Evolutionary conservation across 2,888 invertebrate species (phyloP).

Genomic region (Polydrusus pterygomalis): DNA sequence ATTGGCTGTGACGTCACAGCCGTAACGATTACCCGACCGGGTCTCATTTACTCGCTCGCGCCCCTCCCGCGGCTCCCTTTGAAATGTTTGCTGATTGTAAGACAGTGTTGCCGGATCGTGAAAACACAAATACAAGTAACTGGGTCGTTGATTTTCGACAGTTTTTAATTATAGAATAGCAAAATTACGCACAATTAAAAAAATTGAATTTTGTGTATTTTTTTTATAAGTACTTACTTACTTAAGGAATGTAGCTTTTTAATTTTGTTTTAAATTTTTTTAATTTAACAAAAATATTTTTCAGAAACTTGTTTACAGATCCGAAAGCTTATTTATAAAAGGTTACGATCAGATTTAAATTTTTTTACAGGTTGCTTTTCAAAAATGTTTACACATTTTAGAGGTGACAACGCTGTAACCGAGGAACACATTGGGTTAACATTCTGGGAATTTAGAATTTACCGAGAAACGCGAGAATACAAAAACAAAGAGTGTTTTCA

Average conservation of each 20-base stretch:
- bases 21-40: constrained; percentile 69
- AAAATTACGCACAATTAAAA: background rate
- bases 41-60: constrained; percentile 40
- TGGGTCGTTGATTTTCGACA: background rate
- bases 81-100: constrained; percentile 34
- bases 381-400: background rate
- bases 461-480: constrained; percentile 17
- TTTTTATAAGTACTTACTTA: too few species aligned
- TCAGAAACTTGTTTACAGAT: too few species aligned
- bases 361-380: too few species aligned
- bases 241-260: background rate
- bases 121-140: background rate
- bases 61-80: constrained; percentile 14
- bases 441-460: constrained; percentile 31
- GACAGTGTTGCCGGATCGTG: constrained; percentile 12
- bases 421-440: constrained; percentile 29
- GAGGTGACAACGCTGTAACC: constrained; percentile 12
- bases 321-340: too few species aligned
- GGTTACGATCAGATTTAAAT: too few species aligned
- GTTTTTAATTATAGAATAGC: background rate
- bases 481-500: constrained; percentile 25
- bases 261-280: too few species aligned
- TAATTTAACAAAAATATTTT: too few species aligned
- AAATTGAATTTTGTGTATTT: background rate
- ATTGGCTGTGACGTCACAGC: constrained; percentile 72